These are phyloP conservation scores for Istiophorus platypterus DNA, from an alignment of 2,113 vertebrate genomes.

Conservation along the genomic window DNA sequence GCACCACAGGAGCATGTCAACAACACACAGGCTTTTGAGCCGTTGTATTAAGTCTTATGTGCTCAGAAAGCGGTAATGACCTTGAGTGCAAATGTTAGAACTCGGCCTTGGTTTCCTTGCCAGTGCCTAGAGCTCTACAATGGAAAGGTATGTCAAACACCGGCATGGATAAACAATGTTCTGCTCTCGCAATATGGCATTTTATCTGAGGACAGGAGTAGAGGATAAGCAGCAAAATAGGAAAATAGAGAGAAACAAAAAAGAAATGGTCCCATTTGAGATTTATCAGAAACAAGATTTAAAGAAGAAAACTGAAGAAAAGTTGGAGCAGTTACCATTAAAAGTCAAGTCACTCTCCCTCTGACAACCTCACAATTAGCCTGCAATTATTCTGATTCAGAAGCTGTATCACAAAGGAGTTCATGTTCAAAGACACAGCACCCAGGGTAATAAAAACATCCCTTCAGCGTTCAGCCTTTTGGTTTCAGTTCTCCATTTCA, in stretches of 20 bases:
- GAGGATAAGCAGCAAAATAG: background rate
- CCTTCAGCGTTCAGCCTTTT: conserved; percentile 9
- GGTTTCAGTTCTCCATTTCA: conserved; percentile 39
- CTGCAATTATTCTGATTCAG: conserved; percentile 68
- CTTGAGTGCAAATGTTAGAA: conserved; percentile 60
- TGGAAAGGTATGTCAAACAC: conserved; percentile 53
- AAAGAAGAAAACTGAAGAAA: background rate
- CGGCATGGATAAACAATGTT: conserved; percentile 27
- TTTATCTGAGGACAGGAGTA: conserved; percentile 24
- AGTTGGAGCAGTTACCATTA: conserved; percentile 42
- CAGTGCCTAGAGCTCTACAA: conserved; percentile 51
- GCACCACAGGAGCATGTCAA: conserved; percentile 15
- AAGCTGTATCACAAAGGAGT: conserved; percentile 69
- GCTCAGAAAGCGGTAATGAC: conserved; percentile 61
- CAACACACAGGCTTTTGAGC: conserved; percentile 31
- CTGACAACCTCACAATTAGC: conserved; percentile 68
- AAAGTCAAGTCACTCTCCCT: conserved; percentile 64
- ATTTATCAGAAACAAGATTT: background rate
- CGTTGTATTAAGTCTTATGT: conserved; percentile 32
- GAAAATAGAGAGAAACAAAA: background rate
- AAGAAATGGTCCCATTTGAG: background rate
- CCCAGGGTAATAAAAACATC: conserved; percentile 33
- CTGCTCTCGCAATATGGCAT: conserved; percentile 31
- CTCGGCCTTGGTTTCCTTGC: conserved; percentile 56
- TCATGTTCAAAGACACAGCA: conserved; percentile 58